A percentile compares a stretch with the other conserved stretches of the same genome.
These are phyloP conservation scores for Pristionchus arcanus DNA, from an alignment of 2,888 invertebrate species.

Conservation along the genomic window DNA sequence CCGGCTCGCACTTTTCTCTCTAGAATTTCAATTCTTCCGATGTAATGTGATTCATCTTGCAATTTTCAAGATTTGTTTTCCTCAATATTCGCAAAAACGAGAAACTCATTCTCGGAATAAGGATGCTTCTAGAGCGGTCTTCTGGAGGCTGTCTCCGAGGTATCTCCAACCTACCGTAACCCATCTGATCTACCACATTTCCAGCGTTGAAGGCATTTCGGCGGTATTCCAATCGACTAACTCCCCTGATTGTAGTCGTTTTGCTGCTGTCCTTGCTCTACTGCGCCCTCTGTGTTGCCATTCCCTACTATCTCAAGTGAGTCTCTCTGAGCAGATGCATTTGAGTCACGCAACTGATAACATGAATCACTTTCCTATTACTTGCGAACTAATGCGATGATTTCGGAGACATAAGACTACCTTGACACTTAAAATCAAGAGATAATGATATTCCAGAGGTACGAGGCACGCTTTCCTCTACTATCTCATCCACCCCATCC, in stretches of 20 bases:
- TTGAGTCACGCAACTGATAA: neutral
- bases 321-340: neutral
- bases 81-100: neutral
- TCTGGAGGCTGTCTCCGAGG: neutral
- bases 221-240: neutral
- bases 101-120: neutral
- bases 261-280: neutral
- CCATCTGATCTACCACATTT: neutral
- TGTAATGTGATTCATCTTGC: constrained; percentile 11
- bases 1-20: neutral
- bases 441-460: neutral
- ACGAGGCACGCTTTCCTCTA: neutral
- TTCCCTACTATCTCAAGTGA: constrained; percentile 38
- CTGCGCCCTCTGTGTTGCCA: neutral
- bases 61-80: neutral
- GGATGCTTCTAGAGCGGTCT: neutral
- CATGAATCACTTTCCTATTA: neutral
- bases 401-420: too few species aligned
- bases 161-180: constrained; percentile 7
- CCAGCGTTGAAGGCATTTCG: neutral
- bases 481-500: neutral
- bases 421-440: too few species aligned
- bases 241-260: neutral
- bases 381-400: too few species aligned
- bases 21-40: neutral